phyloP scores from a whole-genome alignment of 2,888 invertebrate genomes.

The Tridacna gigas region DNA sequence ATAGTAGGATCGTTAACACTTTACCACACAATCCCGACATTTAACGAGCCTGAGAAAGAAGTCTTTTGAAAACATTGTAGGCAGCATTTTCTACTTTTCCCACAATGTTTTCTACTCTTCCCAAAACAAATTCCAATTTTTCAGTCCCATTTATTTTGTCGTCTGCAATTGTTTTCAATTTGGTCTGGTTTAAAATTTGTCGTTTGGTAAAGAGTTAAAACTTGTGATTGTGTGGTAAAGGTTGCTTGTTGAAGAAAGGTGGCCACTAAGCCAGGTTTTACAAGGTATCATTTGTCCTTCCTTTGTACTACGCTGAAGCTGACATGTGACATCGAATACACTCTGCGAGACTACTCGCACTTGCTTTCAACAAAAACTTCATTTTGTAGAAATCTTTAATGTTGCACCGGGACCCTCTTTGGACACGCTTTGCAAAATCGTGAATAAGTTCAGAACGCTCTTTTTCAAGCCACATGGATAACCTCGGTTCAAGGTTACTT shows the following conservation, averaged over 20 bases:
- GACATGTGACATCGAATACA: conserved; percentile 69
- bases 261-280: neutral
- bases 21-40: no score
- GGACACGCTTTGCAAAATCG: conserved; percentile 70
- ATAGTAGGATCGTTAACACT: no score
- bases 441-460: conserved; percentile 73
- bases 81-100: no score
- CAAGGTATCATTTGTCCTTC: neutral
- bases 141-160: no score
- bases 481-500: conserved; percentile 73
- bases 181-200: no score
- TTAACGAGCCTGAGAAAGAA: no score
- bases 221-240: neutral
- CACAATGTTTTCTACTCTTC: no score
- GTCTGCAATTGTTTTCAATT: no score
- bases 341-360: conserved; percentile 76
- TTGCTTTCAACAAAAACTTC: conserved; percentile 80
- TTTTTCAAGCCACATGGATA: conserved; percentile 78
- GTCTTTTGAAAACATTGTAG: no score
- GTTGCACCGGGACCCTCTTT: conserved; percentile 67
- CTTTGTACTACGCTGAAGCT: neutral
- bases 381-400: conserved; percentile 79
- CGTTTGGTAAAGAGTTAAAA: no score
- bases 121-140: no score
- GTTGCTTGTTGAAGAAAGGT: neutral